phyloP scores from a whole-genome alignment of 2,888 invertebrate genomes.

The Ichneumon xanthorius region DNA sequence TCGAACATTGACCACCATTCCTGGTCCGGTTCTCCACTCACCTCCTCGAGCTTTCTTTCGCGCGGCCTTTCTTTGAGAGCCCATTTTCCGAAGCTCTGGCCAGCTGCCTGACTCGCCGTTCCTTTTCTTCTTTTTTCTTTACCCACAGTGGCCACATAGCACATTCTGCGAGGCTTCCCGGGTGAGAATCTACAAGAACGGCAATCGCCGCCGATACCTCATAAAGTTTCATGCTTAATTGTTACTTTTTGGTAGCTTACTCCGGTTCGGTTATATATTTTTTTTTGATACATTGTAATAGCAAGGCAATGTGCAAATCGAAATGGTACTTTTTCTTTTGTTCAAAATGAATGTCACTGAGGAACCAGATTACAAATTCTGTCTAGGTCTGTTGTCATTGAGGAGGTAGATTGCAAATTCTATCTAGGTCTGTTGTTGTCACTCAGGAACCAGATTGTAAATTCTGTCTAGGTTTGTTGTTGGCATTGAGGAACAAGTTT shows the following conservation, averaged over 20 bases:
- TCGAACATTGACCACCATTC: not conserved
- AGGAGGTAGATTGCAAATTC: too few relatives aligned
- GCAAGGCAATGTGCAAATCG: too few relatives aligned
- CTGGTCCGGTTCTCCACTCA: conserved; percentile 8
- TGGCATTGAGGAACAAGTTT: too few relatives aligned
- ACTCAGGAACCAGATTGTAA: too few relatives aligned
- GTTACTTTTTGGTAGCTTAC: too few relatives aligned
- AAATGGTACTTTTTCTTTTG: too few relatives aligned
- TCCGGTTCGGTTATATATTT: too few relatives aligned
- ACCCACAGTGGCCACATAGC: not conserved
- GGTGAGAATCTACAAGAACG: conserved; percentile 44
- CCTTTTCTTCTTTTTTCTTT: conserved; percentile 27
- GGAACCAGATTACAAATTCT: too few relatives aligned
- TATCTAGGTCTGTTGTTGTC: too few relatives aligned
- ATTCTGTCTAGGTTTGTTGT: not conserved
- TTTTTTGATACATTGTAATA: too few relatives aligned
- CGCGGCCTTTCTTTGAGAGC: conserved; percentile 20
- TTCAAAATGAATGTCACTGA: too few relatives aligned
- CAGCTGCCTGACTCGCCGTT: conserved; percentile 34
- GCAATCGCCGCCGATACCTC: conserved; percentile 57
- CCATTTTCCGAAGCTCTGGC: conserved; percentile 37
- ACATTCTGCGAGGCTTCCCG: conserved; percentile 24
- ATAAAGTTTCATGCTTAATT: conserved; percentile 58
- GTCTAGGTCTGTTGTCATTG: too few relatives aligned
- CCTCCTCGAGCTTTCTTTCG: conserved; percentile 28